These are phyloP conservation scores for Stenichneumon culpator DNA, from an alignment of 2,888 invertebrate species.

Conservation along the genomic window DNA sequence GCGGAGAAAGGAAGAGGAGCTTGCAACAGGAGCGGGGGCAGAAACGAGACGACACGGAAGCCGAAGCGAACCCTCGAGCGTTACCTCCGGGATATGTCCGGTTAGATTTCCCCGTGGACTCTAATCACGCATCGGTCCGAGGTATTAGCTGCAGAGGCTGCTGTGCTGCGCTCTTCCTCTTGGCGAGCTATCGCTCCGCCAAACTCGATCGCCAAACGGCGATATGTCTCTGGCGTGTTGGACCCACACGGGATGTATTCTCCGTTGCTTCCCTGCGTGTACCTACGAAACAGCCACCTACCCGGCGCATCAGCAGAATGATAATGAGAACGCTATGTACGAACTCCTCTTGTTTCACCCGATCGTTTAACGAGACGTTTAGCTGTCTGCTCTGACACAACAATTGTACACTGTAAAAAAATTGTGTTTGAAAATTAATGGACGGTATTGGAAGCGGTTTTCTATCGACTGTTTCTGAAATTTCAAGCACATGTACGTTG, in stretches of 20 bases:
- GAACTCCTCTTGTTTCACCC: conserved; percentile 33
- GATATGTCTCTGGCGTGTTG: conserved; percentile 76
- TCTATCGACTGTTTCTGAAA: too few relatives aligned
- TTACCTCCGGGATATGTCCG: conserved; percentile 78
- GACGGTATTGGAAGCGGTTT: too few relatives aligned
- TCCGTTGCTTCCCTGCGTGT: conserved; percentile 16
- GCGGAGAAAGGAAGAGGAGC: conserved; percentile 7
- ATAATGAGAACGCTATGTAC: conserved; percentile 41
- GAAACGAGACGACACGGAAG: conserved; percentile 59
- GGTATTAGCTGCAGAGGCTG: conserved; percentile 76
- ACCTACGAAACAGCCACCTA: conserved; percentile 41
- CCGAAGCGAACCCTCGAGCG: conserved; percentile 51
- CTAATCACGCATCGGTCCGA: conserved; percentile 81
- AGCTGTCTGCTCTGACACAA: not conserved
- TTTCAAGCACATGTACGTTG: too few relatives aligned
- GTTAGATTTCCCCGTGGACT: conserved; percentile 83
- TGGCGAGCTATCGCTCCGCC: conserved; percentile 47
- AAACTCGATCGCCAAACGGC: conserved; percentile 71
- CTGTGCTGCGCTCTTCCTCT: conserved; percentile 4
- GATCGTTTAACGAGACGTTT: not conserved
- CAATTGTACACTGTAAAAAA: too few relatives aligned
- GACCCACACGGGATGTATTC: conserved; percentile 70
- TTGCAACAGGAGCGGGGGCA: conserved; percentile 17
- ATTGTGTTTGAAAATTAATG: too few relatives aligned
- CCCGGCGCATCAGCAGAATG: conserved; percentile 31